A percentile compares a stretch with the other conserved stretches of the same genome.
Conservation (phyloP, 2,888 invertebrate species). For the Xestia xanthographa region DNA sequence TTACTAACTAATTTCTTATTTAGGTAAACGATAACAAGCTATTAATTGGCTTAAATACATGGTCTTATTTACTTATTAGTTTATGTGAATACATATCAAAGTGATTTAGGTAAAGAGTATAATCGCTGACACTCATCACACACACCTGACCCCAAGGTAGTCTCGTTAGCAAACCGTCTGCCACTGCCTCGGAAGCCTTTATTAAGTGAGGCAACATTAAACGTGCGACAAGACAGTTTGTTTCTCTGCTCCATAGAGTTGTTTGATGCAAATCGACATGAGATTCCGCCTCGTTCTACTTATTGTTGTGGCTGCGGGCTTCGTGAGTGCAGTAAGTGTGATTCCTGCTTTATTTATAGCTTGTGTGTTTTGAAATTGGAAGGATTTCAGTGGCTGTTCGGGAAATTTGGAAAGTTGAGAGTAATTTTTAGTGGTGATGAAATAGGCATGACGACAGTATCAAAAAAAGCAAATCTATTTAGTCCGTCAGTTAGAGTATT, state of each 20-base stretch:
- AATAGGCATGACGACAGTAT: too few species aligned
- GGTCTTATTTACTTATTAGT: too few species aligned
- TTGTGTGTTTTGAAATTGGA: constrained; percentile 30
- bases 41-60: too few species aligned
- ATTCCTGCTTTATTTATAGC: constrained; percentile 41
- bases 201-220: constrained; percentile 70
- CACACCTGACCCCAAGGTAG: constrained; percentile 54
- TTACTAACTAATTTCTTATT: too few species aligned
- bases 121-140: constrained; percentile 2
- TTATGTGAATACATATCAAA: too few species aligned
- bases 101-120: too few species aligned
- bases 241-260: constrained; percentile 60
- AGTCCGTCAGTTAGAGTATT: too few species aligned
- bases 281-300: constrained; percentile 62
- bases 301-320: constrained; percentile 46
- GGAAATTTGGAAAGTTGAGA: background rate
- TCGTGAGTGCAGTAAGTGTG: constrained; percentile 59
- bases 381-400: background rate
- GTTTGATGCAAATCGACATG: constrained; percentile 67
- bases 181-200: constrained; percentile 66
- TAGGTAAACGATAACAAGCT: too few species aligned
- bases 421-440: background rate
- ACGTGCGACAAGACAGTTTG: constrained; percentile 68
- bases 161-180: constrained; percentile 69
- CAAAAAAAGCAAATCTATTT: too few species aligned